These are phyloP conservation scores for Sebastes baramenuke DNA, from an alignment of 2,797 vertebrate genomes.

Conservation along the genomic window DNA sequence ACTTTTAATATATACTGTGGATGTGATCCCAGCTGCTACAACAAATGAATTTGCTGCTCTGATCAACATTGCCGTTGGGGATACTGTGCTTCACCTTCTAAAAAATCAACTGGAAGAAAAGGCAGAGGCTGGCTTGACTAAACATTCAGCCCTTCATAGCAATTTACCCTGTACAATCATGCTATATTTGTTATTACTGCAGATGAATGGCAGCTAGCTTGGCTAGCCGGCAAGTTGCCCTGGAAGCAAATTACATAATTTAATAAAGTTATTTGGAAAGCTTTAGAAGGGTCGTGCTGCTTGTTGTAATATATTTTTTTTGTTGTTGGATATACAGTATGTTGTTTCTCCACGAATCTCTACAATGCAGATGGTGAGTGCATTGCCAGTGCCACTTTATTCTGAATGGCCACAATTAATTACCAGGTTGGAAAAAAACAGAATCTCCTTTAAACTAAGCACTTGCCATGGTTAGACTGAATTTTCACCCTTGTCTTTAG, in stretches of 20 bases:
- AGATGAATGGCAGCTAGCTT: not conserved
- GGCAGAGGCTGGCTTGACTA: no score
- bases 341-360: not conserved
- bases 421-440: accelerated
- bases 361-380: not conserved
- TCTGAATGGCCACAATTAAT: not conserved
- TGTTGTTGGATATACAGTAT: not conserved
- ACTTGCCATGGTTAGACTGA: not conserved
- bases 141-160: no score
- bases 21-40: not conserved
- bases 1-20: not conserved
- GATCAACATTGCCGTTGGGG: not conserved
- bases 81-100: not conserved
- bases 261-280: not conserved
- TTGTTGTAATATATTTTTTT: not conserved
- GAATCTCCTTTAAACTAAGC: not conserved
- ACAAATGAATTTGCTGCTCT: not conserved
- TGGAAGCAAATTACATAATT: not conserved
- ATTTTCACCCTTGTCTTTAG: not conserved
- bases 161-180: not conserved
- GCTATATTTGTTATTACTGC: not conserved
- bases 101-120: no score
- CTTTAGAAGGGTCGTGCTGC: not conserved
- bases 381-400: not conserved
- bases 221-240: not conserved